These are phyloP conservation scores for Cettia cetti DNA, from an alignment of 2,113 vertebrate genomes.

Conservation along the genomic window DNA sequence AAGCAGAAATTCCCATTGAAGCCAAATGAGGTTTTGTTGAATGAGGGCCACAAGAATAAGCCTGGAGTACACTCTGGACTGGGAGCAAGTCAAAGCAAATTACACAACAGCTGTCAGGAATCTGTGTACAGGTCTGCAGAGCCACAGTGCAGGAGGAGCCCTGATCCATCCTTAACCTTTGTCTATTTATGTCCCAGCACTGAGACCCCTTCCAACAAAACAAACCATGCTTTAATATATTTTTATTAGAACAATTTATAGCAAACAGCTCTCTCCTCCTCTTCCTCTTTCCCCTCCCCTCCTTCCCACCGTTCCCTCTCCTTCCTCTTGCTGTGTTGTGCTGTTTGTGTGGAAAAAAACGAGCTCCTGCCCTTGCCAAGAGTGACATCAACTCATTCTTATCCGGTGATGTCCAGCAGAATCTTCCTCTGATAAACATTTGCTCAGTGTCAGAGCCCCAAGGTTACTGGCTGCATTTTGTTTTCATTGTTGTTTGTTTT, in stretches of 20 bases:
- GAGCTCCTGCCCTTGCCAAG: constrained; percentile 65
- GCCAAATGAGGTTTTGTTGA: constrained; percentile 10
- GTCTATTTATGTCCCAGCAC: constrained; percentile 30
- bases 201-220: constrained; percentile 35
- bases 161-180: constrained; percentile 43
- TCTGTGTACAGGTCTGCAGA: not conserved
- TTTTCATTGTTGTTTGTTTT: constrained; percentile 40
- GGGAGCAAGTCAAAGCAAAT: constrained; percentile 47
- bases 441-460: constrained; percentile 67
- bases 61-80: not conserved
- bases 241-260: constrained; percentile 30
- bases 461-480: constrained; percentile 56
- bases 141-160: not conserved
- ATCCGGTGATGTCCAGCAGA: constrained; percentile 74
- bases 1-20: constrained; percentile 6
- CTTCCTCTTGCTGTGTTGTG: constrained; percentile 52
- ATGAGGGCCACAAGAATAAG: not conserved
- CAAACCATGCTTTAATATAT: constrained; percentile 13
- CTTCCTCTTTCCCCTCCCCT: constrained; percentile 16
- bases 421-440: constrained; percentile 72
- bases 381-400: constrained; percentile 84
- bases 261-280: not conserved
- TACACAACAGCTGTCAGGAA: constrained; percentile 47
- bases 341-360: constrained; percentile 67
- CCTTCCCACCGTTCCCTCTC: constrained; percentile 3